Evolutionary conservation across 2,797 vertebrate species (phyloP), one percentile per base, ranked within the genome.

Genomic region (Sarcophilus harrisii): DNA sequence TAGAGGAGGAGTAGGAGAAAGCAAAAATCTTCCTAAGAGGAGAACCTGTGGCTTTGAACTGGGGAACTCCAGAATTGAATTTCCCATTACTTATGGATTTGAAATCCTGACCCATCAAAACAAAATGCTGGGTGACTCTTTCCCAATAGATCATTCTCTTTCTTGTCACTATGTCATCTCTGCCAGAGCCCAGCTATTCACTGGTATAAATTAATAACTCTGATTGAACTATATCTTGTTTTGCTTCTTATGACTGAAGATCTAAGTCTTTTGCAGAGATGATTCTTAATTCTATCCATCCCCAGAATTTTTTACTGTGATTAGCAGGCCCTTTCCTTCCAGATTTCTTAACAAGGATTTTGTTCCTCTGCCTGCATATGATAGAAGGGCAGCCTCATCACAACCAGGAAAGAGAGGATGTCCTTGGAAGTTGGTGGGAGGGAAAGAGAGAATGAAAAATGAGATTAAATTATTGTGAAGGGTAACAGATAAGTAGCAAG

Each of bases 381-480:
- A 16, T 49, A 4, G 57, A 52, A 0, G 1, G 30, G 18, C 18
- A 2, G 4, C 59, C 11, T 91, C 4, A 1, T n/a, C 52, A 60
- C 12, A 91, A 93, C 91, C 12, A 3, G 32, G 93, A 73, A 66
- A 38, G 52, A 55, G 45, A 21, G 55, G 5, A 58, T 11, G 38
- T 55, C 52, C 92, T 1, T 1, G 38, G 93, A 90, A 57, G 28
- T 62, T 96, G 52, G 14, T 27, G 10, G 38, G 2, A 3, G 18
- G 0, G 10, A 11, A 55, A 55, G 54, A 10, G 54, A 55, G 54
- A 55, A 11, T 11, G 10, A 11, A 55, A 8, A 27, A 14, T 5
- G 13, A 90, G 28, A 54, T 6, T 52, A 90, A 90, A 95, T 96
- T 93, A 96, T 81, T 89, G 92, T 91, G 93, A 95, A 87, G 90